These are phyloP conservation scores for Tetrapedia diversipes DNA, from an alignment of 2,888 invertebrate genomes.

Conservation along the genomic window DNA sequence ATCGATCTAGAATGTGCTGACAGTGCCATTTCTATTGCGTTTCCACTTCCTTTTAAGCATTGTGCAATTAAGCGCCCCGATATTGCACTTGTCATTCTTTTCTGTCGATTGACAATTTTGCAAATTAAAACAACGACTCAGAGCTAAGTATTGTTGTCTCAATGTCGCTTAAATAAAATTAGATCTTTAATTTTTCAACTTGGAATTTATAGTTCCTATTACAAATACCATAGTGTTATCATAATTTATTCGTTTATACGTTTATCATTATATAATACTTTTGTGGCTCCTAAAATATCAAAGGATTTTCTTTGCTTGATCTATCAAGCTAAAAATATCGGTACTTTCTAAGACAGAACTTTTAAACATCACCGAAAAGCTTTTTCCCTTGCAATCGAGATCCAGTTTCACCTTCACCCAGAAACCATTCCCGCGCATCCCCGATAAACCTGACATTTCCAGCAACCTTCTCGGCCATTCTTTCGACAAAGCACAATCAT, in stretches of 20 bases:
- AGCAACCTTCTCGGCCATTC: background rate
- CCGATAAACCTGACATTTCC: background rate
- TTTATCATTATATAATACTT: no score
- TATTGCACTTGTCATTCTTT: slow-evolving; percentile 11
- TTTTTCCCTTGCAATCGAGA: no score
- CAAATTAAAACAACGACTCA: background rate
- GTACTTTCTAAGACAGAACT: no score
- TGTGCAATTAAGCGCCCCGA: slow-evolving; percentile 21
- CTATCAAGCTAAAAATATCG: no score
- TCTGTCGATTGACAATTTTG: background rate
- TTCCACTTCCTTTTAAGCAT: slow-evolving; percentile 26
- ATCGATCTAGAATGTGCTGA: slow-evolving; percentile 51
- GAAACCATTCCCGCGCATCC: background rate
- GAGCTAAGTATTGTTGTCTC: background rate
- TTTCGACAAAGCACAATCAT: background rate
- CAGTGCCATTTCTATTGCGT: slow-evolving; percentile 41
- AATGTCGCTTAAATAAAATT: no score
- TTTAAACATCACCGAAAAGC: no score
- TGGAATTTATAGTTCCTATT: no score
- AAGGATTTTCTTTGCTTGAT: no score
- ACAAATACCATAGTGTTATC: no score
- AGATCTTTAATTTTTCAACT: background rate
- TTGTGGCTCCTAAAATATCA: no score
- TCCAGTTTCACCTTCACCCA: background rate
- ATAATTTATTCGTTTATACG: no score